Conservation (phyloP, 1,140 invertebrate species). For the Drosophila kikkawai region DNA sequence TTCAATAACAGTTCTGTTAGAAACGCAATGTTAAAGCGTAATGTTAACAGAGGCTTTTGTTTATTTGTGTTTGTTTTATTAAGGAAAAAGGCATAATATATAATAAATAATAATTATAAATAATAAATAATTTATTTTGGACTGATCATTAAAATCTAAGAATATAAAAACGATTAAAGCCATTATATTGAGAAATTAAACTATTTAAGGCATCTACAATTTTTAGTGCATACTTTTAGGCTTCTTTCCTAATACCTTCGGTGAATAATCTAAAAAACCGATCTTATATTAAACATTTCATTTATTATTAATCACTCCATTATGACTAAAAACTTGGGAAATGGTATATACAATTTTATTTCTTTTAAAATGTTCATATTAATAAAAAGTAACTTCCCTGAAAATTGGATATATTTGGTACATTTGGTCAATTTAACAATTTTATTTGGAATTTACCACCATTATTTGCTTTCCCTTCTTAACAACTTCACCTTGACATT, state of each 20-base stretch:
- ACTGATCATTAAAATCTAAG: neutral
- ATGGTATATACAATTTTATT: neutral
- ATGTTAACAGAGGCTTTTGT: neutral
- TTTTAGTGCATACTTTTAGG: slow-evolving; percentile 22
- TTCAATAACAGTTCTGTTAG: slow-evolving; percentile 27
- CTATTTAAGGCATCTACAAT: accelerated
- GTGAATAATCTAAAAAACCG: neutral
- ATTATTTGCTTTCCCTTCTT: neutral
- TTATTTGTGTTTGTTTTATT: neutral
- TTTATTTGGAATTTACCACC: no score
- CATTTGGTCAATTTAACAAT: no score
- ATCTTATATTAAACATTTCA: neutral
- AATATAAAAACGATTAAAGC: neutral
- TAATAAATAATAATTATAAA: neutral
- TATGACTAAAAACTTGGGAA: no score
- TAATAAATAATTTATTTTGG: neutral
- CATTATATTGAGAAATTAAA: neutral
- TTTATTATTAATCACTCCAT: neutral
- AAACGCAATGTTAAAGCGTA: neutral
- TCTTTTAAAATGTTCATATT: neutral
- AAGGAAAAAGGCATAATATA: neutral
- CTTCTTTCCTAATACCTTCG: no score
- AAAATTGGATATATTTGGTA: neutral
- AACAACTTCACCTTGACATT: slow-evolving; percentile 42
- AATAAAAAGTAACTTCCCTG: neutral